A percentile compares a stretch with the other conserved stretches of the same genome.
Evolutionary conservation across 1,140 invertebrate genomes (phyloP).

Genomic region (honey bee (Apis mellifera)): Amel_HAv3.1 CM009934.2:10680501-10681000

Average conservation of each 20-base stretch:
- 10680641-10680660: conserved; percentile 62
- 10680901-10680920: not conserved
- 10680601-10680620: conserved; percentile 66
- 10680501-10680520: no score
- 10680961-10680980: not conserved
- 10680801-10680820: conserved; percentile 28
- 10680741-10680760: conserved; percentile 26
- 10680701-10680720: conserved; percentile 51
- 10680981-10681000: no score
- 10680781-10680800: not conserved
- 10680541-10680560: conserved; percentile 29
- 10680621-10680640: conserved; percentile 50
- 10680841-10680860: not conserved
- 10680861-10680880: not conserved
- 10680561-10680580: conserved; percentile 55
- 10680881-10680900: not conserved
- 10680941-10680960: not conserved
- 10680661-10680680: conserved; percentile 31
- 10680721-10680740: not conserved
- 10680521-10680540: not conserved
- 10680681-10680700: conserved; percentile 42
- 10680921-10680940: not conserved
- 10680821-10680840: not conserved
- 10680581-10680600: conserved; percentile 64
- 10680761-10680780: not conserved